These are phyloP conservation scores for Brachionus sp. DNA, from an alignment of 1,140 invertebrate genomes.

Conservation along the genomic window DNA sequence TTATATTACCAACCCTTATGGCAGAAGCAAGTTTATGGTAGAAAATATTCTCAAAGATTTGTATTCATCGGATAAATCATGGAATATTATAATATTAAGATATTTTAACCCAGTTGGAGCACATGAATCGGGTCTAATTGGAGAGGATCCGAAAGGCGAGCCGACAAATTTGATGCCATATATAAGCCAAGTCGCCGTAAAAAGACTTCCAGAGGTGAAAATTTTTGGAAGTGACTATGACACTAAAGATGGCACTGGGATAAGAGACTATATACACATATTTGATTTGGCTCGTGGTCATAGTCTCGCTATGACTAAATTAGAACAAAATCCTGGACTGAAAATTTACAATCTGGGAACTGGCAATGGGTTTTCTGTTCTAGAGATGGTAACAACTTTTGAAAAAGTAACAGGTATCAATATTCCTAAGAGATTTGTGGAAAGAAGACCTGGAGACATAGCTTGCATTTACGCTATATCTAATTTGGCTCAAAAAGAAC, in stretches of 20 bases:
- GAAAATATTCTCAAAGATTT: slow-evolving; percentile 91
- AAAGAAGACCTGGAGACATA: slow-evolving; percentile 75
- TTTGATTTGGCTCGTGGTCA: slow-evolving; percentile 88
- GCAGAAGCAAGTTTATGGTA: slow-evolving; percentile 92
- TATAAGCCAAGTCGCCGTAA: slow-evolving; percentile 72
- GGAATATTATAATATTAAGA: slow-evolving; percentile 84
- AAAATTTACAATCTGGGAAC: slow-evolving; percentile 93
- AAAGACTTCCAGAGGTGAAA: slow-evolving; percentile 71
- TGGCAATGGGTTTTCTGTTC: slow-evolving; percentile 83
- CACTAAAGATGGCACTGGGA: slow-evolving; percentile 92
- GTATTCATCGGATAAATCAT: slow-evolving; percentile 63
- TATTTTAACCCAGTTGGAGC: slow-evolving; percentile 99
- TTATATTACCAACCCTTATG: slow-evolving; percentile 88
- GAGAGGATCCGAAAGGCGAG: neutral
- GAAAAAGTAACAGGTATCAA: slow-evolving; percentile 63
- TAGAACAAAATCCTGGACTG: slow-evolving; percentile 61
- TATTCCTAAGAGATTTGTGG: slow-evolving; percentile 63
- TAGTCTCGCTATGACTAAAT: slow-evolving; percentile 74
- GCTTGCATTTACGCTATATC: slow-evolving; percentile 79
- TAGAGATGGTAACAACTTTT: slow-evolving; percentile 80
- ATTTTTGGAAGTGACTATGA: slow-evolving; percentile 90
- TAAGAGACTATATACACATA: slow-evolving; percentile 97
- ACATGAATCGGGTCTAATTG: slow-evolving; percentile 71
- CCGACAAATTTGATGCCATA: slow-evolving; percentile 33
- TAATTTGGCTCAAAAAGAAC: slow-evolving; percentile 68